Conservation (phyloP, 2,113 vertebrate species). For the Barbus barbus region DNA sequence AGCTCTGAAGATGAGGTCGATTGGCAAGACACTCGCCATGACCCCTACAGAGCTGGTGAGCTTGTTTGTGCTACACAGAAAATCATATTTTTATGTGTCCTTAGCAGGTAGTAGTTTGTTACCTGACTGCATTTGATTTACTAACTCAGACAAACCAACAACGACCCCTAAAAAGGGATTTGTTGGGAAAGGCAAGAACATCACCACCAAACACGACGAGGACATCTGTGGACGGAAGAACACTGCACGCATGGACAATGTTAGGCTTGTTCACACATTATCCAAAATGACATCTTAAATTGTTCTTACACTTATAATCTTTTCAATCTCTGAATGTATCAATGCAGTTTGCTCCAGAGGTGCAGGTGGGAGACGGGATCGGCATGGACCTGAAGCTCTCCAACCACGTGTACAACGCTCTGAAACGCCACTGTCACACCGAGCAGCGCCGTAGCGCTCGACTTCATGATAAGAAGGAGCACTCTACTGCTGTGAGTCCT, state of each 20-base stretch:
- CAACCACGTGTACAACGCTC: constrained; percentile 95
- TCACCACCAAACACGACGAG: constrained; percentile 97
- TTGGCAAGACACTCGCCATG: constrained; percentile 94
- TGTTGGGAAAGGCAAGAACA: constrained; percentile 93
- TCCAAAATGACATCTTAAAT: not conserved
- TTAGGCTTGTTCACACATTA: constrained; percentile 65
- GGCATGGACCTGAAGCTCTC: constrained; percentile 96
- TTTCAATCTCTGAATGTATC: not conserved
- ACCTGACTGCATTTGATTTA: not conserved
- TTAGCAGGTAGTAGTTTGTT: not conserved
- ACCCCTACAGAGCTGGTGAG: constrained; percentile 91
- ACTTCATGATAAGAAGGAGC: constrained; percentile 96
- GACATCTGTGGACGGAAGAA: constrained; percentile 94
- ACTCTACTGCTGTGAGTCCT: constrained; percentile 89
- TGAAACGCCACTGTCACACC: constrained; percentile 92
- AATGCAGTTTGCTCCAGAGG: constrained; percentile 89
- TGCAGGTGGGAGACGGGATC: constrained; percentile 93
- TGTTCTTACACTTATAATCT: not conserved
- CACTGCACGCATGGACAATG: constrained; percentile 96
- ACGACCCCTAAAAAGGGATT: constrained; percentile 88
- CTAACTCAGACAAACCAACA: constrained; percentile 85
- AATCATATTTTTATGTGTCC: too few species aligned
- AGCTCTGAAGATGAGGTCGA: constrained; percentile 97
- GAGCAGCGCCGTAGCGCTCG: constrained; percentile 91
- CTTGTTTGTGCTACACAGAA: not conserved